phyloP scores from a whole-genome alignment of 2,888 invertebrate genomes.

The Latrodectus hesperus region DNA sequence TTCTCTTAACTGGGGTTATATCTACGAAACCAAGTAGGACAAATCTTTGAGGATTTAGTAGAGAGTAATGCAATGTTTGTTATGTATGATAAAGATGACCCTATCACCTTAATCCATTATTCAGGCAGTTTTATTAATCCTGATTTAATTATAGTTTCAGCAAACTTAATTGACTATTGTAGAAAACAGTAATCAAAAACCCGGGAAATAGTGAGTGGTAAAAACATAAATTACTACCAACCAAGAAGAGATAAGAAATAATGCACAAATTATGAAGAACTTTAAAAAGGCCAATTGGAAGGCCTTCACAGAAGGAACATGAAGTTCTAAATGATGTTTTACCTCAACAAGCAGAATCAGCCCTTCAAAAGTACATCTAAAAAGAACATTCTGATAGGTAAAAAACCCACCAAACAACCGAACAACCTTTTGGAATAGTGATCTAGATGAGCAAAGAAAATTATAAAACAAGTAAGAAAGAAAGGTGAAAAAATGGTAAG shows the following conservation, averaged over 20 bases:
- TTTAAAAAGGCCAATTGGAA: conserved; percentile 17
- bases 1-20: not conserved
- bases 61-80: not conserved
- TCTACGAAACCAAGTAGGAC: not conserved
- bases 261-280: not conserved
- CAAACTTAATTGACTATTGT: not conserved
- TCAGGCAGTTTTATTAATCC: conserved; percentile 9
- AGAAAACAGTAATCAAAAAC: not conserved
- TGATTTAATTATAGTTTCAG: conserved; percentile 4
- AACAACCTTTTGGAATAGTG: conserved; percentile 8
- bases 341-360: not conserved
- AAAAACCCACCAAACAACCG: not conserved
- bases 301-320: not conserved
- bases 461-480: not conserved
- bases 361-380: not conserved
- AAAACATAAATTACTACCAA: not conserved
- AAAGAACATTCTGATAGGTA: not conserved
- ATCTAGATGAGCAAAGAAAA: not conserved
- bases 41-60: not conserved
- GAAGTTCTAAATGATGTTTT: not conserved
- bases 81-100: not conserved
- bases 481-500: not conserved
- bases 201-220: not conserved
- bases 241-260: too few relatives aligned
- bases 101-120: conserved; percentile 15